Percentiles rank a stretch among this genome's conserved stretches.
These are phyloP conservation scores for Chaetops frenatus DNA, from an alignment of 2,113 vertebrate species.

Conservation along the genomic window DNA sequence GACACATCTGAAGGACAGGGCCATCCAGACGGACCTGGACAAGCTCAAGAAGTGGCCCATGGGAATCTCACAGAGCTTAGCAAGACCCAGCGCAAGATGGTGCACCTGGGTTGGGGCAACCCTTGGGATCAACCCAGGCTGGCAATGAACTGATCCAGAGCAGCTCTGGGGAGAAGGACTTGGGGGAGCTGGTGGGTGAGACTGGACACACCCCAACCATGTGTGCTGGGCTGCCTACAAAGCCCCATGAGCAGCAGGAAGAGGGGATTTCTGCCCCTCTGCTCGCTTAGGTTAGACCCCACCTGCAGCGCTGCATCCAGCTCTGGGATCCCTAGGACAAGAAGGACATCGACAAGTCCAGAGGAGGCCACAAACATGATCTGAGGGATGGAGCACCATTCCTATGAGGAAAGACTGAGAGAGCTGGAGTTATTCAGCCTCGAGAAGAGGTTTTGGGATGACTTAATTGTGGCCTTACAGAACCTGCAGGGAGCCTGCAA, in stretches of 20 bases:
- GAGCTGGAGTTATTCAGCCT: neutral
- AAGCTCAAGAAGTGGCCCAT: neutral
- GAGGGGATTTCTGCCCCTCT: neutral
- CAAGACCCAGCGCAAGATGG: neutral
- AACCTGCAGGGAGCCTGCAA: neutral
- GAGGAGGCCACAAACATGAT: neutral
- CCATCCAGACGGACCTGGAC: neutral
- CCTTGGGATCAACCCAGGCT: neutral
- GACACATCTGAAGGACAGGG: neutral
- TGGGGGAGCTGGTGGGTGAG: neutral
- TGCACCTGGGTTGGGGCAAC: neutral
- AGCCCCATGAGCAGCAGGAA: neutral
- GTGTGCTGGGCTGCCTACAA: neutral
- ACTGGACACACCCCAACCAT: neutral
- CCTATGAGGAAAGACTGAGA: neutral
- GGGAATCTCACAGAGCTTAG: neutral
- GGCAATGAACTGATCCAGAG: neutral
- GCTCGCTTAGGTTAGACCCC: neutral
- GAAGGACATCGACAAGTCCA: neutral
- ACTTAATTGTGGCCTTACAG: neutral
- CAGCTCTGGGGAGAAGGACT: neutral
- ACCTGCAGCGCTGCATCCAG: neutral
- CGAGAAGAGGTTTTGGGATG: neutral
- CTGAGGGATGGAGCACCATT: neutral
- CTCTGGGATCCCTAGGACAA: neutral